These are phyloP conservation scores for Astreopora myriophthalma DNA, from an alignment of 64 coral and sea anemone genomes.

Conservation along the genomic window DNA sequence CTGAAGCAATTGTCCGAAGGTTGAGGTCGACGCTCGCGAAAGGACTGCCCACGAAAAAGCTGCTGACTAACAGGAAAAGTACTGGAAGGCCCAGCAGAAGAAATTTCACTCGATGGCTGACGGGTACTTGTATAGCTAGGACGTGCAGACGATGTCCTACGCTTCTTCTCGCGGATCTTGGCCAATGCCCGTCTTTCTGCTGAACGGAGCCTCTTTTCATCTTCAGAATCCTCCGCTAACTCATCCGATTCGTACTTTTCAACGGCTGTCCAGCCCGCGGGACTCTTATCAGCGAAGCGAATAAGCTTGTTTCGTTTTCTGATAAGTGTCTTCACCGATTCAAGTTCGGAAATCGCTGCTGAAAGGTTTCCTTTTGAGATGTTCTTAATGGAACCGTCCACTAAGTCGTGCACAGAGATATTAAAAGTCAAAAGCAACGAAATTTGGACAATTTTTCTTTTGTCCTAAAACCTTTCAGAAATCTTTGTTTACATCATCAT, in stretches of 20 bases:
- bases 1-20: slow-evolving; percentile 65
- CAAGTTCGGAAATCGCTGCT: background rate
- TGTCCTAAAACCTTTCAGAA: too few relatives aligned
- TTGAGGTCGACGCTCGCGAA: slow-evolving; percentile 50
- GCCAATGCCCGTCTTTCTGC: slow-evolving; percentile 43
- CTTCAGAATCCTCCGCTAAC: slow-evolving; percentile 48
- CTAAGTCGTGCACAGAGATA: too few relatives aligned
- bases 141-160: background rate
- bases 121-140: slow-evolving; percentile 4
- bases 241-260: slow-evolving; percentile 63
- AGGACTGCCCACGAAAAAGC: slow-evolving; percentile 20
- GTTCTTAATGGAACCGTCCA: too few relatives aligned
- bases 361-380: too few relatives aligned
- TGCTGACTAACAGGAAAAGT: slow-evolving; percentile 31
- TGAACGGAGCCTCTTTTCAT: slow-evolving; percentile 52
- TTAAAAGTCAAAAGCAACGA: too few relatives aligned
- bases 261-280: slow-evolving; percentile 42
- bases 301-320: slow-evolving; percentile 60
- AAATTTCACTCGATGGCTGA: slow-evolving; percentile 1
- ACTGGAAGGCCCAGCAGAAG: slow-evolving; percentile 28
- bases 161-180: slow-evolving; percentile 53
- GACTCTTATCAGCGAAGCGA: slow-evolving; percentile 65
- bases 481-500: too few relatives aligned
- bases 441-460: too few relatives aligned
- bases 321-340: slow-evolving; percentile 6